phyloP scores from a whole-genome alignment of 2,113 vertebrate genomes.

The Ramphastos sulfuratus region DNA sequence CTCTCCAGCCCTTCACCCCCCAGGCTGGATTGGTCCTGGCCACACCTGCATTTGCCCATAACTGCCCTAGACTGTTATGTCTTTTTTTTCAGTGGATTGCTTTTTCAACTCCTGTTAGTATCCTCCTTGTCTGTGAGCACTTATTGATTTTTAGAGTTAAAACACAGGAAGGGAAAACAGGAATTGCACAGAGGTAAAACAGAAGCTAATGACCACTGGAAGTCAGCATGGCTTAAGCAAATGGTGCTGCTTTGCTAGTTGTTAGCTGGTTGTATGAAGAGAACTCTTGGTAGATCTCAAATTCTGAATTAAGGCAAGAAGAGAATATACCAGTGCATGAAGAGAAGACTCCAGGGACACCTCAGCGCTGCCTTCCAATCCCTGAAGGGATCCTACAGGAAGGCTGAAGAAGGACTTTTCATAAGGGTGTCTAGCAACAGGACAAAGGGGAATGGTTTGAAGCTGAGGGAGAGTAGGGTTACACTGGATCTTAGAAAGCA shows the following conservation, averaged over 20 bases:
- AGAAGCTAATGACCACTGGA: neutral
- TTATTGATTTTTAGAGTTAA: constrained; percentile 39
- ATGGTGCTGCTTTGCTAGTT: constrained; percentile 76
- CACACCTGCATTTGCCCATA: neutral
- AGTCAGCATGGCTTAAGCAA: constrained; percentile 74
- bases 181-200: neutral
- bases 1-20: too few species aligned
- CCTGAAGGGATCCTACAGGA: too few species aligned
- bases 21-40: too few species aligned
- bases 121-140: neutral
- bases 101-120: neutral
- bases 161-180: neutral
- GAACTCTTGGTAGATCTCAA: constrained; percentile 73
- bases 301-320: constrained; percentile 37
- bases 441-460: too few species aligned
- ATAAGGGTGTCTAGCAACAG: too few species aligned
- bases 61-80: neutral
- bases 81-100: neutral
- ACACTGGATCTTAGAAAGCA: too few species aligned
- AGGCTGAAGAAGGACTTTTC: too few species aligned
- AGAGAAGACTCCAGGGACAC: too few species aligned
- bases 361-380: too few species aligned
- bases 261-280: constrained; percentile 76
- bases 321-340: constrained; percentile 63
- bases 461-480: too few species aligned